These are phyloP conservation scores for Diuraphis noxia DNA, from an alignment of 1,140 invertebrate species.

Conservation along the genomic window DNA sequence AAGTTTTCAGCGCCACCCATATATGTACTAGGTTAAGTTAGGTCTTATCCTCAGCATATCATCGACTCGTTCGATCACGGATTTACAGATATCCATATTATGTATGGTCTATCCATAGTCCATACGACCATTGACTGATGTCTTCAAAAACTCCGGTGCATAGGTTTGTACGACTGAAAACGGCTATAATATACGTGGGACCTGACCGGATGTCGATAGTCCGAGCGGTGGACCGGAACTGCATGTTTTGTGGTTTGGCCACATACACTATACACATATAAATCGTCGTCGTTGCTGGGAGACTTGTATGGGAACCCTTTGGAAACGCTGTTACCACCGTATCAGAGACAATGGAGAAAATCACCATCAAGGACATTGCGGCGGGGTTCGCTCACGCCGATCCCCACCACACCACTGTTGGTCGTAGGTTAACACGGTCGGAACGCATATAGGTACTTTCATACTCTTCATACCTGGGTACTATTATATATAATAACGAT, in stretches of 20 bases:
- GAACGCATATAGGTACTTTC: too few species aligned
- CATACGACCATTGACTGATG: background rate
- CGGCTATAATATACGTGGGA: too few species aligned
- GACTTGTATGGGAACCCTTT: slow-evolving; percentile 12
- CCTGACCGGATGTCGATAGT: slow-evolving; percentile 15
- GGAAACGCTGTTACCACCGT: background rate
- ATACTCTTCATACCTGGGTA: too few species aligned
- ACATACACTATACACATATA: background rate
- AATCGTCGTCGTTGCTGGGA: background rate
- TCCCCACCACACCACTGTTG: background rate
- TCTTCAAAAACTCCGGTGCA: background rate
- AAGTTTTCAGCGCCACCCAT: background rate
- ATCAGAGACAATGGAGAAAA: slow-evolving; percentile 31
- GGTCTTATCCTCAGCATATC: background rate
- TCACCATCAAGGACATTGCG: background rate
- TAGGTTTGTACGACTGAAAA: background rate
- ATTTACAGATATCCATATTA: background rate
- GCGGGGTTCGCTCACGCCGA: background rate
- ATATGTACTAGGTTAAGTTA: background rate
- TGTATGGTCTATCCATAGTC: background rate
- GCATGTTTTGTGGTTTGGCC: slow-evolving; percentile 11
- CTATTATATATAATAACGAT: background rate
- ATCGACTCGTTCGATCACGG: background rate
- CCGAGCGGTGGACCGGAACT: background rate
- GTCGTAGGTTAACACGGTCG: background rate